Evolutionary conservation across 2,113 vertebrate species (phyloP).

Genomic region (Rhegmatorhina hoffmannsi): DNA sequence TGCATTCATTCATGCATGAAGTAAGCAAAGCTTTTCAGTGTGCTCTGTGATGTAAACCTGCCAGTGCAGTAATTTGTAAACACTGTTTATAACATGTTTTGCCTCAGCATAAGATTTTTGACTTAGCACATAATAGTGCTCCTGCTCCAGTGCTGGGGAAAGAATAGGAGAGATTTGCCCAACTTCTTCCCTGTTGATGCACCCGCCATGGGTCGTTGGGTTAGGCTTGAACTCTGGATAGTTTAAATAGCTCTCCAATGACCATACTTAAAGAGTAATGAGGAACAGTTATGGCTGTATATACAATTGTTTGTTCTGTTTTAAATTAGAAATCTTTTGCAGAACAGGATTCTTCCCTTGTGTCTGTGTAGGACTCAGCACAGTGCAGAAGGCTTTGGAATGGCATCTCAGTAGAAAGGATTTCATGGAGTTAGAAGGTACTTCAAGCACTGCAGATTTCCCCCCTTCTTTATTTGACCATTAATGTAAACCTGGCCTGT

Average conservation of each 20-base stretch:
- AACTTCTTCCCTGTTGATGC: background rate
- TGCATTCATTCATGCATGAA: background rate
- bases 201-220: background rate
- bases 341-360: background rate
- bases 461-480: background rate
- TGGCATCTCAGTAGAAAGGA: background rate
- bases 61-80: background rate
- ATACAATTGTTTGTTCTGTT: background rate
- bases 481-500: background rate
- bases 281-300: background rate
- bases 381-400: background rate
- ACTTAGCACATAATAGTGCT: background rate
- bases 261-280: background rate
- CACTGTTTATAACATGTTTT: background rate
- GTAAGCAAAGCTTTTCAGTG: background rate
- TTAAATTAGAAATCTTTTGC: background rate
- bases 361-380: background rate
- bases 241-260: slow-evolving; percentile 36
- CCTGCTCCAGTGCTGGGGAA: background rate
- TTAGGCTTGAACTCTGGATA: slow-evolving; percentile 4
- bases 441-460: fast-evolving
- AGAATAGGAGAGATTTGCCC: background rate
- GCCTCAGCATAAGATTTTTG: background rate
- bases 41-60: background rate
- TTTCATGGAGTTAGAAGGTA: background rate